A percentile compares a stretch with the other conserved stretches of the same genome.
Conservation (phyloP, 2,797 vertebrate species). For the Gouania willdenowi region DNA sequence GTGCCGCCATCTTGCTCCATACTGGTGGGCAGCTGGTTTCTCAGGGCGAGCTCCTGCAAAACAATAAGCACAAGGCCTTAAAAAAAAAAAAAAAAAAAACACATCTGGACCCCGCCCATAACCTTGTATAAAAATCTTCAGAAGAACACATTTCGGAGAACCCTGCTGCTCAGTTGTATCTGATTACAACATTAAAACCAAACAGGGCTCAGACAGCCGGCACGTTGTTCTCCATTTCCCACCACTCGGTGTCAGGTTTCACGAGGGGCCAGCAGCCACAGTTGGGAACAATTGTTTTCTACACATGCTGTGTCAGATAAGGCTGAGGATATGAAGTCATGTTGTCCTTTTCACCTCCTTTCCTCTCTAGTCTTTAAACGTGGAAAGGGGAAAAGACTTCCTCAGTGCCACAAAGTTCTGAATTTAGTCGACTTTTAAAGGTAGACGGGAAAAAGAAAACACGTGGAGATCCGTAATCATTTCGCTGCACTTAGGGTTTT, state of each 20-base stretch:
- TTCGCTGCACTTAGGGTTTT: too few relatives aligned
- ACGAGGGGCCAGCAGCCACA: constrained; percentile 24
- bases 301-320: constrained; percentile 56
- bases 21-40: constrained; percentile 89
- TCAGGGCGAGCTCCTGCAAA: constrained; percentile 90
- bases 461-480: too few relatives aligned
- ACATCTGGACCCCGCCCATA: constrained; percentile 13
- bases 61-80: constrained; percentile 19
- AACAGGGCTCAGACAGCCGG: constrained; percentile 12
- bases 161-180: constrained; percentile 12
- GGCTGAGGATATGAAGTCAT: constrained; percentile 52
- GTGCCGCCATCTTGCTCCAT: constrained; percentile 93
- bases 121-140: constrained; percentile 27
- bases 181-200: constrained; percentile 12
- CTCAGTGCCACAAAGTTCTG: constrained; percentile 8
- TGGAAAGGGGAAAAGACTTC: constrained; percentile 17
- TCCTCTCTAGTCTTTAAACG: constrained; percentile 21
- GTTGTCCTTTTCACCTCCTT: constrained; percentile 35
- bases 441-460: constrained; percentile 3
- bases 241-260: constrained; percentile 47
- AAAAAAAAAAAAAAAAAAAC: too few relatives aligned
- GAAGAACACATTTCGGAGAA: constrained; percentile 10
- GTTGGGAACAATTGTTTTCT: constrained; percentile 61
- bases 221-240: constrained; percentile 21
- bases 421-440: constrained; percentile 13